These are phyloP conservation scores for Eudasyphora cyanicolor DNA, from an alignment of 2,888 invertebrate species.

Conservation along the genomic window DNA sequence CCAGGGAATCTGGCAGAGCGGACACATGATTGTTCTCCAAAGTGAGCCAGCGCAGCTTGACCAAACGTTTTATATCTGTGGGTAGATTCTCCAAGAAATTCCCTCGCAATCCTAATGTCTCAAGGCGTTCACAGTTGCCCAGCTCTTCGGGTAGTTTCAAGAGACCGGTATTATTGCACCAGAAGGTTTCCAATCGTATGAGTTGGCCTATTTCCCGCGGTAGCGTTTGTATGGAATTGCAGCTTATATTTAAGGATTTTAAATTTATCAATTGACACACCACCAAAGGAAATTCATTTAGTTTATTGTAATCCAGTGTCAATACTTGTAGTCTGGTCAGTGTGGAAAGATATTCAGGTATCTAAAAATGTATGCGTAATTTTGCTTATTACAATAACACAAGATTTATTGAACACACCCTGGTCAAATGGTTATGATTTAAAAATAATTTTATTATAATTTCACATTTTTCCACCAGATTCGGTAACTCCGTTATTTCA, in stretches of 20 bases:
- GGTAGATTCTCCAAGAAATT: slow-evolving; percentile 83
- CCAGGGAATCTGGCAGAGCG: slow-evolving; percentile 81
- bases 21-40: slow-evolving; percentile 83
- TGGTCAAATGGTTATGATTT: slow-evolving; percentile 83
- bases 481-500: slow-evolving; percentile 84
- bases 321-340: slow-evolving; percentile 83
- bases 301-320: slow-evolving; percentile 85
- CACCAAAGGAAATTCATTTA: slow-evolving; percentile 83
- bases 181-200: slow-evolving; percentile 83
- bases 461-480: slow-evolving; percentile 82
- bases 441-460: slow-evolving; percentile 84
- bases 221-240: slow-evolving; percentile 83
- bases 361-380: too few species aligned
- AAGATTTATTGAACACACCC: slow-evolving; percentile 74
- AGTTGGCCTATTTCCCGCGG: slow-evolving; percentile 84
- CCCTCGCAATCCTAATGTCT: slow-evolving; percentile 85
- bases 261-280: slow-evolving; percentile 83
- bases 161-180: slow-evolving; percentile 84
- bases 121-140: slow-evolving; percentile 82
- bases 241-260: slow-evolving; percentile 84
- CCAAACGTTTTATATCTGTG: slow-evolving; percentile 82
- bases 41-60: slow-evolving; percentile 85
- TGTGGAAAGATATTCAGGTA: slow-evolving; percentile 81
- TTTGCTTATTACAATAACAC: too few species aligned
- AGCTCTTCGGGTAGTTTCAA: slow-evolving; percentile 83